Base-by-base conservation (phyloP, 2,113 vertebrate genomes). In the Morone saxatilis region DNA sequence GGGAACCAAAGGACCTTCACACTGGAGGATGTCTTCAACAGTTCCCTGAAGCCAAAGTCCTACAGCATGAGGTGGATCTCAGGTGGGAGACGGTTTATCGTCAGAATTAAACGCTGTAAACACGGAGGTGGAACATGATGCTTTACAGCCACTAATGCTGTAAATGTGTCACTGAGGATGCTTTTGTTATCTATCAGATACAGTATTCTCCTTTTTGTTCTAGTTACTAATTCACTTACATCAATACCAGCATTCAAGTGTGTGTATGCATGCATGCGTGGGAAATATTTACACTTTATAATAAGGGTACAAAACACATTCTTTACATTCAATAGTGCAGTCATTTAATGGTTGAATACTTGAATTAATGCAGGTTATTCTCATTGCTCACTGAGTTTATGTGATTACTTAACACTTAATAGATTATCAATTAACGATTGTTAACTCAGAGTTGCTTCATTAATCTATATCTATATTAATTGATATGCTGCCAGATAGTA, bases 21-120 rank as follows among this genome's bases (percentile, higher is more conserved):
- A 4, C 2, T 99, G 85, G 93, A 96, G 4, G 98, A 99, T 71
- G 96, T 96, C 92, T 97, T 99, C 91, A 97, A 96, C 86, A 95
- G 88, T 54, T 95, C 95, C 0, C 95, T 97, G 80, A 95, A 94
- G 12, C 96, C 97, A 84, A 96, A 94, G 91, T 96, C 96, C 59
- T 97, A 94, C 94, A 95, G 92, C 94, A 93, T 98, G 71, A 95
- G 90, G 20, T 99, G 98, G 98, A 96, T 99, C 91, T 99, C 98
- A 96, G 97, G 98, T 98, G 83, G 65, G 86, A 38, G 20, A 57
- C 20, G 41, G 13, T 47, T 56, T 20, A 7, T 38, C 2, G 17
- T 36, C 38, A 20, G 20, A 45, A 45, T 20, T 31, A 8, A 22
- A 45, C 68, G 31, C 45, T 14, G 45, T 41, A 45, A 80, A 13